Percentiles rank a stretch among this genome's conserved stretches.
These are phyloP conservation scores for Cryptocephalus moraei DNA, from an alignment of 2,888 invertebrate genomes.

Conservation along the genomic window DNA sequence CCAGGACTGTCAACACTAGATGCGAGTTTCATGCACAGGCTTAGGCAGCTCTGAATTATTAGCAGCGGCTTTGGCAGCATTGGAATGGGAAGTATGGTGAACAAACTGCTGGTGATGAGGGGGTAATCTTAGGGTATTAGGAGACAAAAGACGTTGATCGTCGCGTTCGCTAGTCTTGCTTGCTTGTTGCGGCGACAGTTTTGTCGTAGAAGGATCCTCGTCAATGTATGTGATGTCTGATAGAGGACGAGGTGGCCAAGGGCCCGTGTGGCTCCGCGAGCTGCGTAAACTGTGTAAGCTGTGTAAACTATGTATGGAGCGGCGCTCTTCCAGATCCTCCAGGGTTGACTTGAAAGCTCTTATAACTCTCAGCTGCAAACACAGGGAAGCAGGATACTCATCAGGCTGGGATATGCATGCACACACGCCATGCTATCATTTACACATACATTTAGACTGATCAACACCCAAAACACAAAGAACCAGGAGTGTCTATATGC, in stretches of 20 bases:
- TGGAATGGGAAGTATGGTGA: slow-evolving; percentile 43
- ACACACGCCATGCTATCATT: slow-evolving; percentile 17
- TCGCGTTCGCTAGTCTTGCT: slow-evolving; percentile 32
- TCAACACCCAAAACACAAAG: slow-evolving; percentile 8
- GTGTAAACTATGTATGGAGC: slow-evolving; percentile 95
- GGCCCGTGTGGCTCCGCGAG: slow-evolving; percentile 65
- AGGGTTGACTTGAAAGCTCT: slow-evolving; percentile 99
- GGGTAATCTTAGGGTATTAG: slow-evolving; percentile 42
- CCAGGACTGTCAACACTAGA: slow-evolving; percentile 42
- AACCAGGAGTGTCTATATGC: slow-evolving; percentile 3
- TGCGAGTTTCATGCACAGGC: slow-evolving; percentile 63
- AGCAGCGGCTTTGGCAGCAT: slow-evolving; percentile 43
- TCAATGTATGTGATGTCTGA: slow-evolving; percentile 69
- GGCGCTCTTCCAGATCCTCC: slow-evolving; percentile 98
- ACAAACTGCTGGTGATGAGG: slow-evolving; percentile 44
- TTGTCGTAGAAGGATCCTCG: slow-evolving; percentile 35
- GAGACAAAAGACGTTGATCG: slow-evolving; percentile 37
- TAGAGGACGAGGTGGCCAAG: slow-evolving; percentile 53
- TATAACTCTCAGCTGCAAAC: slow-evolving; percentile 99
- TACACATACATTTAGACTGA: slow-evolving; percentile 2
- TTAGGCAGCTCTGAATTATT: slow-evolving; percentile 49
- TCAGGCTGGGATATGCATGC: slow-evolving; percentile 33
- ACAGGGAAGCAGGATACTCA: slow-evolving; percentile 41
- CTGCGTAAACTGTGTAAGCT: slow-evolving; percentile 79
- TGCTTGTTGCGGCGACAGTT: slow-evolving; percentile 31